Evolutionary conservation across 2,888 invertebrate genomes (phyloP), one percentile per base, ranked within the genome.

Genomic region (Pandemis heparana): DNA sequence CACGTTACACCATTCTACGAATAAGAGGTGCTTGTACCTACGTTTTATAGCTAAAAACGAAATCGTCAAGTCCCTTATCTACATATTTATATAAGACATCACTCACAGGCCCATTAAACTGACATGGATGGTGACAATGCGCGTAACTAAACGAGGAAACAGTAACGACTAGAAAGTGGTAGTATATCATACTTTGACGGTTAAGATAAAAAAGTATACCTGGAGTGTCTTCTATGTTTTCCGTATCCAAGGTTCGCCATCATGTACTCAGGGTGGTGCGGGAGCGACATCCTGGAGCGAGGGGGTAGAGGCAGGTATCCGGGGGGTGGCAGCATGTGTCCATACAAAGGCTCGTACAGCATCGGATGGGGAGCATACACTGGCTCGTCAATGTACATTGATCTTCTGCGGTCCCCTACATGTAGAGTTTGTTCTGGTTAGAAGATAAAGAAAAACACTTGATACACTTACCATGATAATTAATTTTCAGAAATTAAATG

Each of bases 301-400:
- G 90, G 89, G 4, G 87, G 84, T 6, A 90, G 87, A 7, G 89
- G 86, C 72, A 89, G 77, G 79, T 88, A 89, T 6, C 88, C 89
- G 23, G 91, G 91, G 0, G 84, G 87, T 1, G 88, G 85, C 18
- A 87, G 80, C 75, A 85, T 71, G 48, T 88, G 86, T 1, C 89
- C 91, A 64, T 93, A 94, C 7, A 94, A 80, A 0, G 89, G 91
- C 79, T 94, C 94, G 76, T 93, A 93, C 65, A 92, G 77, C 82
- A 91, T 87, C 1, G 91, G 92, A 74, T 90, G 91, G 0, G 90
- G 88, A 0, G 87, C 83, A 77, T 94, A 94, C 7, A 89, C 80
- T 7, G 92, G 90, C 70, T 94, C 94, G 74, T 93, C 94, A 46
- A 90, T 83, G 78, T 90, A 93, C 83, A 91, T 83, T 14, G 94